phyloP scores from a whole-genome alignment of 2,797 vertebrate species.

The Notolepis coatsorum region DNA sequence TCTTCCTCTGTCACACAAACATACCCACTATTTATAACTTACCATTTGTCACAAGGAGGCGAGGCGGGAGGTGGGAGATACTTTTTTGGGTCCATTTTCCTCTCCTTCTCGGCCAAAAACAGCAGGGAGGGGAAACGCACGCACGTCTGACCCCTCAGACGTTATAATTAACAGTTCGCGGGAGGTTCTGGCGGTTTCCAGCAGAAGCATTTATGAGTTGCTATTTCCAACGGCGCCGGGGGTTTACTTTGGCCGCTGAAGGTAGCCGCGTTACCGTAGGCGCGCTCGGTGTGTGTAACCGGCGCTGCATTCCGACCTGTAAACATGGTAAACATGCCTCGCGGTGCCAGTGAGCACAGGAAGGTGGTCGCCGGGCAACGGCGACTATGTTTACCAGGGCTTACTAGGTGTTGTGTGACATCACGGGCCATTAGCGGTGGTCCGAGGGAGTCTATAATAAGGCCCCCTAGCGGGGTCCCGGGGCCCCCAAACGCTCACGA shows the following conservation, averaged over 20 bases:
- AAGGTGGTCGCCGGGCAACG: constrained; percentile 55
- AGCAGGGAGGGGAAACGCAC: constrained; percentile 29
- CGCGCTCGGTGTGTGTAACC: constrained; percentile 35
- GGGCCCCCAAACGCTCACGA: constrained; percentile 14
- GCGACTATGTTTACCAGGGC: constrained; percentile 54
- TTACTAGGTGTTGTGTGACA: constrained; percentile 49
- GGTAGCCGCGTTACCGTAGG: constrained; percentile 11
- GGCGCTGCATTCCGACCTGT: constrained; percentile 58
- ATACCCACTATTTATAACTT: constrained; percentile 65
- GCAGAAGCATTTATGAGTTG: constrained; percentile 59
- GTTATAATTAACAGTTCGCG: constrained; percentile 59
- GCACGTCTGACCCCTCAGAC: constrained; percentile 35
- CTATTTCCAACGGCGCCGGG: constrained; percentile 68
- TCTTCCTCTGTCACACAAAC: constrained; percentile 59
- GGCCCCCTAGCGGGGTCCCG: constrained; percentile 15
- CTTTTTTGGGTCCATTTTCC: constrained; percentile 22
- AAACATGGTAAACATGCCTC: constrained; percentile 63
- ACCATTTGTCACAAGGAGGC: constrained; percentile 22
- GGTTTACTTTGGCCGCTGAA: constrained; percentile 67
- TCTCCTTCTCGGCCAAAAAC: constrained; percentile 15
- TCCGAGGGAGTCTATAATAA: constrained; percentile 63
- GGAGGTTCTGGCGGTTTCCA: constrained; percentile 59
- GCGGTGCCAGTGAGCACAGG: constrained; percentile 29
- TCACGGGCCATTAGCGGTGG: constrained; percentile 38
- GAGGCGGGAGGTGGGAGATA: constrained; percentile 7